Base-by-base conservation (phyloP, 1,140 invertebrate species). In the Apis dorsata region DNA sequence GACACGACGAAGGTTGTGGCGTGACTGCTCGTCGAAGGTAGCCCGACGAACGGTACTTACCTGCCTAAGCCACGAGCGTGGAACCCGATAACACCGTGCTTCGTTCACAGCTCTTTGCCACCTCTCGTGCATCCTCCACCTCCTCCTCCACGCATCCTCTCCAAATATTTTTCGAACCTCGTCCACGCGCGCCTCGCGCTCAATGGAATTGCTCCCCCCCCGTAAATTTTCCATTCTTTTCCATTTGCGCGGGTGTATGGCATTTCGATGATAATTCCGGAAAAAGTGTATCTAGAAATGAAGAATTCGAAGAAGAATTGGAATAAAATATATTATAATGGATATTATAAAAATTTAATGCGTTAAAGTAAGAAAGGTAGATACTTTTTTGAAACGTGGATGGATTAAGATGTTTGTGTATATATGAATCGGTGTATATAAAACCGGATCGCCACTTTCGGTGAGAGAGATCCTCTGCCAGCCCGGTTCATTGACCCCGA, bases 31-130 rank as follows among this genome's bases (percentile, higher is more conserved):
- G 87, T 88, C 77, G 78, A 84, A 89, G 87, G 90, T 90, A 90
- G 87, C 84, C 66, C 89, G 83, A 84, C 86, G 74, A 92, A 92
- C 92, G 92, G 92, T 92, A 92, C 91, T 92, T 92, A 88, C 89
- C 85, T 90, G 91, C 90, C 91, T 90, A 78, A 85, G 81, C 81
- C 83, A 53, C 51, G 83, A 86, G 78, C 75, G 55, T 79, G 78
- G 55, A 83, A 85, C 63, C 75, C 85, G 80, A 82, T 81, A 86
- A 82, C 79, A 86, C 81, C 83, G 86, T 89, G 87, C 85, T 86
- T 79, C 83, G 71, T 66, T 69, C 79, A 53, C 59, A 69, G 44
- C 75, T 81, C 76, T 59, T 73, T 57, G 77, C 78, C 77, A 60
- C 79, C 75, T 69, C 63, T 78, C 74, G 79, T 83, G 81, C 34